Base-by-base conservation (phyloP, 2,113 vertebrate species). In the Pomatostomus ruficeps region DNA sequence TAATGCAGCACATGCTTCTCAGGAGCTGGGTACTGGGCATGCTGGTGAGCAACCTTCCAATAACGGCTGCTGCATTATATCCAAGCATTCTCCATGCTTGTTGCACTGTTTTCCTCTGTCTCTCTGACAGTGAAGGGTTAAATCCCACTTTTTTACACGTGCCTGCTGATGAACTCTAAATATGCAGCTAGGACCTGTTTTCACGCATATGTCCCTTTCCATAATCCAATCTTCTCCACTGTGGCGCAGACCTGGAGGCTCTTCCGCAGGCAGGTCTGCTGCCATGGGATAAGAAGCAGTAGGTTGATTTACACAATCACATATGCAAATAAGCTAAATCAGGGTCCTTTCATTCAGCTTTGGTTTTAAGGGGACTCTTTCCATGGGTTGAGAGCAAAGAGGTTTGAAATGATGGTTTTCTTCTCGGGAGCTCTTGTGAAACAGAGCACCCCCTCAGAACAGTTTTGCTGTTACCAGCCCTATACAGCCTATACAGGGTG, bases 171-270 rank as follows among this genome's bases (percentile, higher is more conserved):
- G 85, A 90, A 74, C 76, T 83, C 71, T 71, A 91, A 91, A 94
- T 95, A 76, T 71, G 85, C 88, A 90, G 63, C 88, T 55, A 71
- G 85, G 79, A 94, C 93, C 71, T 86, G 40, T 83, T 91, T 91
- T 94, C 90, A 86, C 1, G 10, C 59, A 29, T 83, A 49, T 79
- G 78, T 93, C 79, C 75, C 23, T 84, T 77, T 80, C 48, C 70
- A 52, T 96, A 97, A 97, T 96, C 95, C 93, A 92, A 46, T 97
- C 91, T 93, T 88, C 90, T 90, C 82, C 79, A 86, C 82, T 90
- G 73, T 74, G 85, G 73, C 85, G 71, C 61, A 87, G 74, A 94
- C 90, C 94, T 94, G 79, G 90, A 94, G 95, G 92, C 88, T 93
- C 91, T 93, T 95, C 91, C 93, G 78, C 93, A 90, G 91, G 90